These are phyloP conservation scores for Micronycteris hirsuta DNA, from an alignment of 2,113 vertebrate genomes.

Conservation along the genomic window DNA sequence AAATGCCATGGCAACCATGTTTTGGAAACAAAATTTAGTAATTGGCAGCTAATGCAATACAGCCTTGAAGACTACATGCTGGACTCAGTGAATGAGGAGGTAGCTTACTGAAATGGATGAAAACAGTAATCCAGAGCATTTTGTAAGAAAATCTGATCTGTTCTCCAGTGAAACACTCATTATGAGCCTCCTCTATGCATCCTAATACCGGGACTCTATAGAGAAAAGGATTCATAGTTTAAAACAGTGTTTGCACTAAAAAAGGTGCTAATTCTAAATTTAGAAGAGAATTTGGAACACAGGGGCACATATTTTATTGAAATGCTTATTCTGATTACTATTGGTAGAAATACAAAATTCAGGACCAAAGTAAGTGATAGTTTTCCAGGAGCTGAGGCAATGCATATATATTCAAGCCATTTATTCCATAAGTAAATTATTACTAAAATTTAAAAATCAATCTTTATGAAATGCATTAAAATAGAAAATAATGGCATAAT, in stretches of 20 bases:
- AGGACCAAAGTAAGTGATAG: neutral
- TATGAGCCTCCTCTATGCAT: neutral
- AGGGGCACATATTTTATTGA: neutral
- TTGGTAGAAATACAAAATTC: neutral
- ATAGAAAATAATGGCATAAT: constrained; percentile 61
- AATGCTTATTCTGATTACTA: constrained; percentile 21
- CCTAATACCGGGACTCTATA: neutral
- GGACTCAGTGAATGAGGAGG: neutral
- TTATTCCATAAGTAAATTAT: constrained; percentile 44
- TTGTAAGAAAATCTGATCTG: neutral
- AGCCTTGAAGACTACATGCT: neutral
- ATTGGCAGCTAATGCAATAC: neutral
- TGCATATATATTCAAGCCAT: neutral
- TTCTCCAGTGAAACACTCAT: neutral
- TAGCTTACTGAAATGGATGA: neutral
- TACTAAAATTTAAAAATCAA: constrained; percentile 48
- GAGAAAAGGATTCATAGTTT: neutral
- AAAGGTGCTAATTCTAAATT: neutral
- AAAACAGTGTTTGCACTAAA: neutral
- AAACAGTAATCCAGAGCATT: neutral
- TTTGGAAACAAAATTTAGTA: neutral
- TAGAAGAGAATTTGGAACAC: neutral
- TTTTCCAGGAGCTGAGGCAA: neutral
- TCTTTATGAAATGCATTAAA: constrained; percentile 57
- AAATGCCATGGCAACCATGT: neutral